These are phyloP conservation scores for Heterodera filipjevi DNA, from an alignment of 2,888 invertebrate genomes.

Conservation along the genomic window DNA sequence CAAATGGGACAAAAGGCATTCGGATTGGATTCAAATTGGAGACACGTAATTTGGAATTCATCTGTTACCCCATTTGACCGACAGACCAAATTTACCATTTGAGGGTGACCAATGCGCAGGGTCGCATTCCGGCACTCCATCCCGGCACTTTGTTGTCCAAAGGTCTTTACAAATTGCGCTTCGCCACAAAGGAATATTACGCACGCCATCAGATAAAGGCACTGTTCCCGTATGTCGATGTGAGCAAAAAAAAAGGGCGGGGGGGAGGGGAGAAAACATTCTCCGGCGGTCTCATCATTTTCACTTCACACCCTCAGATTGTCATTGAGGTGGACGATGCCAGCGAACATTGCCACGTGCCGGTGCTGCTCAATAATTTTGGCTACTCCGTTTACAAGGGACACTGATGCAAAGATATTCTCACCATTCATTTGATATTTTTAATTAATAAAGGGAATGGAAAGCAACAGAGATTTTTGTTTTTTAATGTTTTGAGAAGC, in stretches of 20 bases:
- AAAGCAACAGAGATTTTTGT: too few relatives aligned
- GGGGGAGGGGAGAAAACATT: too few relatives aligned
- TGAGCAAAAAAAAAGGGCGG: conserved; percentile 28
- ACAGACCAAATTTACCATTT: background rate
- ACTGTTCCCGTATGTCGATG: conserved; percentile 55
- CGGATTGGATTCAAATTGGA: conserved; percentile 14
- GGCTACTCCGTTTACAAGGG: conserved; percentile 61
- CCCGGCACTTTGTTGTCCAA: conserved; percentile 43
- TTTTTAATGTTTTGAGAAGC: background rate
- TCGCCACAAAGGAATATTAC: conserved; percentile 50
- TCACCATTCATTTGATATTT: background rate
- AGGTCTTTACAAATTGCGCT: conserved; percentile 50
- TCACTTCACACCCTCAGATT: conserved; percentile 40
- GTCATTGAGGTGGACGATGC: conserved; percentile 50
- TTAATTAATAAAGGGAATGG: too few relatives aligned
- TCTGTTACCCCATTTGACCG: conserved; percentile 15
- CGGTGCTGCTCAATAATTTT: conserved; percentile 53
- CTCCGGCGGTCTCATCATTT: too few relatives aligned
- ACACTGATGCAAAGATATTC: conserved; percentile 30
- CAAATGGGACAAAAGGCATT: conserved; percentile 33
- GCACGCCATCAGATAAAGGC: conserved; percentile 38
- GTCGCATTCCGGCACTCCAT: conserved; percentile 51
- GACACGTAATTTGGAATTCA: background rate
- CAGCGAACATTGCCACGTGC: conserved; percentile 55
- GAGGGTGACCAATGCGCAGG: conserved; percentile 50